Conservation (phyloP, 1,140 invertebrate genomes). For the Teleogryllus occipitalis region DNA sequence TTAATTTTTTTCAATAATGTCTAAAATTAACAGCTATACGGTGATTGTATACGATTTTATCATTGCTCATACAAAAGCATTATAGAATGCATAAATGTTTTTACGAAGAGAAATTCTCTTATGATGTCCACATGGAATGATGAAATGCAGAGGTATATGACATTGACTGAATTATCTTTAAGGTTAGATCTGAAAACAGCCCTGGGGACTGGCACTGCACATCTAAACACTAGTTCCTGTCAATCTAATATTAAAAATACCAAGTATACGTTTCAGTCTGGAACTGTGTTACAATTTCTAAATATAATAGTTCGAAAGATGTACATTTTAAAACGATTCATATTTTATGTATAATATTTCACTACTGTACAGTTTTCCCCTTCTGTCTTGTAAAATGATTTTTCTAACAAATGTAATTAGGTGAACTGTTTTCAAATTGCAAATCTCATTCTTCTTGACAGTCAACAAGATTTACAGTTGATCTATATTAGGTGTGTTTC, state of each 20-base stretch:
- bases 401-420: background rate
- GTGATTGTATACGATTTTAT: background rate
- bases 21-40: background rate
- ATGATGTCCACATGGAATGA: too few relatives aligned
- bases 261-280: background rate
- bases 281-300: background rate
- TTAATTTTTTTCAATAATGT: background rate
- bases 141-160: too few relatives aligned
- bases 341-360: background rate
- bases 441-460: background rate
- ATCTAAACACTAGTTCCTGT: background rate
- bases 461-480: background rate
- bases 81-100: too few relatives aligned
- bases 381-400: background rate
- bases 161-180: too few relatives aligned
- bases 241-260: background rate
- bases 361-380: too few relatives aligned
- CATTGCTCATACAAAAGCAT: too few relatives aligned
- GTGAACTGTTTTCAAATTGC: background rate
- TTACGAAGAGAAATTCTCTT: too few relatives aligned
- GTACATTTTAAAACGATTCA: background rate
- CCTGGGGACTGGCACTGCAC: background rate
- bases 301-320: background rate
- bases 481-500: background rate
- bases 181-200: background rate